These are phyloP conservation scores for Nannobrachium achirus DNA, from an alignment of 2,113 vertebrate species.

Conservation along the genomic window DNA sequence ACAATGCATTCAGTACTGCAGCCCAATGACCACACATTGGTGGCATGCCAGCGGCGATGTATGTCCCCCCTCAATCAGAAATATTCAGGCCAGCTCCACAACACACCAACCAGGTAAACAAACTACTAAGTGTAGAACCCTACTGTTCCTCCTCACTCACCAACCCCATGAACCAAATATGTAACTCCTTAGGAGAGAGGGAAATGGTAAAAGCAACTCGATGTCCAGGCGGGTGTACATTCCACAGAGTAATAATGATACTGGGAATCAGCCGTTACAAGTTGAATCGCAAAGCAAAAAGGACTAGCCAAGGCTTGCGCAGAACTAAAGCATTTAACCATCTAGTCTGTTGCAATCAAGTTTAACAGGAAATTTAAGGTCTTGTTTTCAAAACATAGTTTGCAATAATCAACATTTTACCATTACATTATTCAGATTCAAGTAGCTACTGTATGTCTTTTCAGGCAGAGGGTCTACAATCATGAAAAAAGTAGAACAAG, in stretches of 20 bases:
- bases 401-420: slow-evolving; percentile 30
- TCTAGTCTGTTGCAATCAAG: slow-evolving; percentile 61
- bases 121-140: slow-evolving; percentile 34
- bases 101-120: slow-evolving; percentile 10
- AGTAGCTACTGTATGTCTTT: slow-evolving; percentile 23
- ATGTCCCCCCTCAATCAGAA: slow-evolving; percentile 6
- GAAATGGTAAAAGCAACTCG: not conserved
- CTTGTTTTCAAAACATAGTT: slow-evolving; percentile 30
- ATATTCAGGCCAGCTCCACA: slow-evolving; percentile 25
- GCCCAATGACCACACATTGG: slow-evolving; percentile 44
- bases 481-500: slow-evolving; percentile 8
- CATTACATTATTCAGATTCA: slow-evolving; percentile 36
- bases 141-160: not conserved
- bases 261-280: slow-evolving; percentile 7
- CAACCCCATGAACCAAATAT: not conserved
- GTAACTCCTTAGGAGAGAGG: not conserved
- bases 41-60: slow-evolving; percentile 42
- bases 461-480: slow-evolving; percentile 16
- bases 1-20: slow-evolving; percentile 65
- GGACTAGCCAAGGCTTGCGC: slow-evolving; percentile 41
- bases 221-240: slow-evolving; percentile 17
- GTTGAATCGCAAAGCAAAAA: slow-evolving; percentile 17
- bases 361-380: slow-evolving; percentile 70
- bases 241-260: not conserved
- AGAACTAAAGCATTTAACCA: slow-evolving; percentile 52